Percentiles rank a stretch among this genome's conserved stretches.
Conservation (phyloP, 2,888 invertebrate species). For the Apamea epomidion region DNA sequence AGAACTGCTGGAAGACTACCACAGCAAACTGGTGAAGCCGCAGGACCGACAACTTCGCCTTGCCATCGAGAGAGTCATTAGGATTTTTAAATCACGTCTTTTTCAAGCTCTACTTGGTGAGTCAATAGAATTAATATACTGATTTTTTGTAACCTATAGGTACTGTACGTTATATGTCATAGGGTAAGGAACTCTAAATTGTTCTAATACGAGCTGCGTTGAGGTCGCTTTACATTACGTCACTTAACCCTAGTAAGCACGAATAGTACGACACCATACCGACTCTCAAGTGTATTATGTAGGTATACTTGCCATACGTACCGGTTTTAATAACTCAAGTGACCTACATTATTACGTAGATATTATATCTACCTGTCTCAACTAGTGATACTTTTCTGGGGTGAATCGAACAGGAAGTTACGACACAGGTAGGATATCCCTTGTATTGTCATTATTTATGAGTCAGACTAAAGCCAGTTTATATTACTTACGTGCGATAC, state of each 20-base stretch:
- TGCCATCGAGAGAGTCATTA: conserved; percentile 99
- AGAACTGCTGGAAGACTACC: conserved; percentile 99
- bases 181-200: conserved; percentile 26
- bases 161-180: not conserved
- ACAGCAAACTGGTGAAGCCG: conserved; percentile 97
- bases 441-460: conserved; percentile 23
- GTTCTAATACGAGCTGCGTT: conserved; percentile 16
- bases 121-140: conserved; percentile 54
- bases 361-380: conserved; percentile 1
- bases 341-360: conserved; percentile 24
- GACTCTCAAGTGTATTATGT: conserved; percentile 18
- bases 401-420: conserved; percentile 24
- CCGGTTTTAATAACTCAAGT: conserved; percentile 34
- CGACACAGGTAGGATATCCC: conserved; percentile 5
- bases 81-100: conserved; percentile 99
- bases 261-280: conserved; percentile 26
- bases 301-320: conserved; percentile 1
- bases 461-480: not conserved
- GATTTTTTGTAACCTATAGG: not conserved
- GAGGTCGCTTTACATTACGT: conserved; percentile 41
- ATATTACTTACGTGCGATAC: not conserved
- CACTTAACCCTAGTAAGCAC: conserved; percentile 40
- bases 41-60: conserved; percentile 98
- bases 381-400: not conserved
- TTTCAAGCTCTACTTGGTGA: conserved; percentile 99